Evolutionary conservation across 2,888 invertebrate species (phyloP).

Genomic region (Folsomia candida): DNA sequence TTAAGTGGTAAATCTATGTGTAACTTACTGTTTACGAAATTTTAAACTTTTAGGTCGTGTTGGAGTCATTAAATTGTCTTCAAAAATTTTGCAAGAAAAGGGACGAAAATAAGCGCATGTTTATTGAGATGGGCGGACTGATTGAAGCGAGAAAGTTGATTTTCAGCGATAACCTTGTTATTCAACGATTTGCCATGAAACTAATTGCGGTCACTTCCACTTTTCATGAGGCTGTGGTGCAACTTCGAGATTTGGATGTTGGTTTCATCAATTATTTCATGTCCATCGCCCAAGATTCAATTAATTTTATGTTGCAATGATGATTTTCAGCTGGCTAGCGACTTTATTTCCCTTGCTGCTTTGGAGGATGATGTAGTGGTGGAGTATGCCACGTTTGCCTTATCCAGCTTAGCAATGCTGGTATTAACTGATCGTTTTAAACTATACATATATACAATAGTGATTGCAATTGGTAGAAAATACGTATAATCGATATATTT

Average conservation of each 20-base stretch:
- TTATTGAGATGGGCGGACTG: conserved; percentile 37
- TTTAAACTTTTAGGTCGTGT: conserved; percentile 39
- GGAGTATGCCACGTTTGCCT: conserved; percentile 37
- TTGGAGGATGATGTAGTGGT: conserved; percentile 38
- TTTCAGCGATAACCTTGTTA: conserved; percentile 30
- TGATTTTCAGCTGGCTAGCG: no score
- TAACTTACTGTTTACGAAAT: background rate
- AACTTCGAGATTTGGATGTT: conserved; percentile 36
- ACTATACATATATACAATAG: no score
- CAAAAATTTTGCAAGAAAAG: conserved; percentile 43
- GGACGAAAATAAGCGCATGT: conserved; percentile 38
- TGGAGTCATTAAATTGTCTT: conserved; percentile 42
- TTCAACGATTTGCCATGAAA: conserved; percentile 45
- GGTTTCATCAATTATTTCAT: background rate
- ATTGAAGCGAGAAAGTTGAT: conserved; percentile 29
- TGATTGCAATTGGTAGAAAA: no score
- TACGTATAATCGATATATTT: no score
- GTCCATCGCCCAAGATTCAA: background rate
- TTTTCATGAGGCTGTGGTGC: conserved; percentile 34
- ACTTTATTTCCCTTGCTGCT: conserved; percentile 27
- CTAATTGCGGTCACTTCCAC: conserved; percentile 34
- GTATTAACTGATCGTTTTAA: conserved; percentile 18
- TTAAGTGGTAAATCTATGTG: background rate
- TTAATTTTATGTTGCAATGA: no score
- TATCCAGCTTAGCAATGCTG: conserved; percentile 36